Evolutionary conservation across 1,140 invertebrate genomes (phyloP).

Genomic region (Bicyclus anynana): DNA sequence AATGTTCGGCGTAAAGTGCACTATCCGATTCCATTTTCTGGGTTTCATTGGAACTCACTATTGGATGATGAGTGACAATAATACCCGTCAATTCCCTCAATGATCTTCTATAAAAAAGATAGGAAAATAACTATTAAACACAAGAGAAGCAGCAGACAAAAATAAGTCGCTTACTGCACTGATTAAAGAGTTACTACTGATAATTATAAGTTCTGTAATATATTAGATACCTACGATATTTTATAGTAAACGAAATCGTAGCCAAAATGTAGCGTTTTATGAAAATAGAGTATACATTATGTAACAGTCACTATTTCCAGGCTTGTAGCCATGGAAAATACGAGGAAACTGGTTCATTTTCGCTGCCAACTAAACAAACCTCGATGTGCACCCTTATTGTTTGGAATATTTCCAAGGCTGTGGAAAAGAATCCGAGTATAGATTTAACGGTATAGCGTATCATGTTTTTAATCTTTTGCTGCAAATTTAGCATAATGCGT

Average conservation of each 20-base stretch:
- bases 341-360: constrained; percentile 14
- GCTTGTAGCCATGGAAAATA: constrained; percentile 13
- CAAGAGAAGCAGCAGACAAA: no score
- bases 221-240: no score
- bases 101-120: no score
- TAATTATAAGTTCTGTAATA: no score
- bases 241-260: not conserved
- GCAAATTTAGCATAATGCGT: not conserved
- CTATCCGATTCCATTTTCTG: no score
- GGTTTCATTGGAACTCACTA: no score
- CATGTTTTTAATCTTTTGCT: not conserved
- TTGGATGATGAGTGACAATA: no score
- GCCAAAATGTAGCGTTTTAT: not conserved
- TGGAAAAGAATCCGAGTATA: constrained; percentile 44
- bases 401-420: constrained; percentile 62
- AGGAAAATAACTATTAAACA: no score
- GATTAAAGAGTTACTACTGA: no score
- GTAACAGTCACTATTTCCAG: constrained; percentile 13
- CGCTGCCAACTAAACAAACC: constrained; percentile 19
- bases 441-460: constrained; percentile 48
- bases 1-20: no score
- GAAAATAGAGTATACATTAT: not conserved
- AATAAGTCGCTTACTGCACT: no score
- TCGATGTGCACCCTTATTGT: constrained; percentile 55
- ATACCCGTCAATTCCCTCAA: no score